A percentile compares a stretch with the other conserved stretches of the same genome.
phyloP scores from a whole-genome alignment of 2,113 vertebrate species.

The Hemiscyllium ocellatum region DNA sequence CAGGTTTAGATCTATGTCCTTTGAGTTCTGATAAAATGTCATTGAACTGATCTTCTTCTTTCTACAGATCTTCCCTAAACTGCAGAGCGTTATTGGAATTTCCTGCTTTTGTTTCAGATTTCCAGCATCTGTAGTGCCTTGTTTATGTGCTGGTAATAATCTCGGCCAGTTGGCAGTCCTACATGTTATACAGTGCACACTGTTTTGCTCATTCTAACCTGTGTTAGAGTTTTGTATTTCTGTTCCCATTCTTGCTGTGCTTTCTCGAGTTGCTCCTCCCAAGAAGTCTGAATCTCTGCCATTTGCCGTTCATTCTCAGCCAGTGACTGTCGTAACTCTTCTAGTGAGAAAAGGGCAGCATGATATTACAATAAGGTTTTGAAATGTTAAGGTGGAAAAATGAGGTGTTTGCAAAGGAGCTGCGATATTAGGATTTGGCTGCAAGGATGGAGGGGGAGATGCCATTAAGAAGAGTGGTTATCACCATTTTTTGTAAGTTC shows the following conservation, averaged over 20 bases:
- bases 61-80: not conserved
- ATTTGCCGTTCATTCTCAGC: slow-evolving; percentile 63
- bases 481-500: not conserved
- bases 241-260: slow-evolving; percentile 69
- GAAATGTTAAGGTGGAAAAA: not conserved
- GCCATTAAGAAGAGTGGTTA: not conserved
- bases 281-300: slow-evolving; percentile 57
- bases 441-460: not conserved
- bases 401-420: not conserved
- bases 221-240: slow-evolving; percentile 59
- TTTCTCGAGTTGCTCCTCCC: slow-evolving; percentile 71
- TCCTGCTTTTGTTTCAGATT: not conserved
- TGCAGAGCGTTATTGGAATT: not conserved
- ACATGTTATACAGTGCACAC: not conserved
- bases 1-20: not conserved
- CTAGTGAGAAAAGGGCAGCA: slow-evolving; percentile 46
- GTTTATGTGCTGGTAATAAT: not conserved
- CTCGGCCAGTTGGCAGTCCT: not conserved
- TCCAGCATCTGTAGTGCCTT: not conserved
- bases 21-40: not conserved
- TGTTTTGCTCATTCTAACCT: slow-evolving; percentile 49
- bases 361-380: not conserved
- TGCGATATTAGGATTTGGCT: no score
- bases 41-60: not conserved
- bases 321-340: slow-evolving; percentile 58